Conservation (phyloP, 2,888 invertebrate species). For the Subacronicta megacephala region DNA sequence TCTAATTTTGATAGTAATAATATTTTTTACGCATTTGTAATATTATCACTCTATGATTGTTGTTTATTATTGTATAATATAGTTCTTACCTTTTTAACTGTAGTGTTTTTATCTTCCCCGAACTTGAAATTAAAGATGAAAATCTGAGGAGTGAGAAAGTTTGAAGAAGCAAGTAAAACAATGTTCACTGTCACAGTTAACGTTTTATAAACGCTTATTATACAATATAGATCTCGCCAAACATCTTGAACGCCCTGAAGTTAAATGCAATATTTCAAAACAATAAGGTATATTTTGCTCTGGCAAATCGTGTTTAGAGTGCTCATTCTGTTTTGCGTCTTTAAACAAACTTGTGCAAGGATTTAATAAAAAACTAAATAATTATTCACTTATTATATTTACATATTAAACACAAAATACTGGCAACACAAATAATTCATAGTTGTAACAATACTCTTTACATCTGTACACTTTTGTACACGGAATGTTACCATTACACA, state of each 20-base stretch:
- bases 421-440: constrained; percentile 22
- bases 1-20: constrained; percentile 36
- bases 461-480: constrained; percentile 15
- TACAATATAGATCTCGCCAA: too few relatives aligned
- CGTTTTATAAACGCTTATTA: too few relatives aligned
- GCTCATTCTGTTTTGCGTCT: too few relatives aligned
- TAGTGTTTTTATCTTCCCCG: constrained; percentile 9
- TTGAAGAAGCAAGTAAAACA: neutral
- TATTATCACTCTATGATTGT: constrained; percentile 47
- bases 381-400: constrained; percentile 31
- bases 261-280: too few relatives aligned
- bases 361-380: constrained; percentile 8
- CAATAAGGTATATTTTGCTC: too few relatives aligned
- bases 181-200: too few relatives aligned
- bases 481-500: constrained; percentile 32
- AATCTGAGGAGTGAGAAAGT: too few relatives aligned
- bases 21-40: constrained; percentile 50
- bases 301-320: too few relatives aligned
- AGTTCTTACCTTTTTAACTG: constrained; percentile 35
- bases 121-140: too few relatives aligned
- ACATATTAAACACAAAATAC: constrained; percentile 44
- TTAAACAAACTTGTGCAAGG: too few relatives aligned
- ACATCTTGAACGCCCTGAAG: too few relatives aligned
- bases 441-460: constrained; percentile 16
- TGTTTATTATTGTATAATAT: constrained; percentile 49